Evolutionary conservation across 2,113 vertebrate genomes (phyloP), one percentile per base, ranked within the genome.

Genomic region (Suncus etruscus): DNA sequence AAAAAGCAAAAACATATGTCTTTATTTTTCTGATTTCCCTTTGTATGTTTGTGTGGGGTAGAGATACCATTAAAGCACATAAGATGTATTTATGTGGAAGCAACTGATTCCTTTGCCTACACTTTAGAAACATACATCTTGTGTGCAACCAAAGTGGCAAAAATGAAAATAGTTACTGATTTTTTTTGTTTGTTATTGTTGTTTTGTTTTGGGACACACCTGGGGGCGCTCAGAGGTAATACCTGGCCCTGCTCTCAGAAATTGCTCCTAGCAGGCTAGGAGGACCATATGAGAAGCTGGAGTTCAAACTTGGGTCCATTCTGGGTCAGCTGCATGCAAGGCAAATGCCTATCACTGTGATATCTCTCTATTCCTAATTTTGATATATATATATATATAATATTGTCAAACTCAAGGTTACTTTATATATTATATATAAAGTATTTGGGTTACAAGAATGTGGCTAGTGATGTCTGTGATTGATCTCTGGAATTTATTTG

Each of bases 1-100:
- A 91, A 61, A n/a, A 91, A 4, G 15, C 3, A 90, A 20, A 14
- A 0, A 6, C 10, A 1, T 2, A 11, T 80, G 70, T 15, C 24
- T 91, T 83, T 20, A 47, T 47, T 73, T 45, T 79, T 83, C 6
- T 84, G 31, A 63, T 12, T 95, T 90, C 24, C 25, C 91, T 58
- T 81, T 93, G 76, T 66, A 75, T 63, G 25, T 68, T 45, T 92
- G n/a, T 88, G 29, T 29, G 76, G 66, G 27, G 2, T 22, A 16
- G 22, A 87, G 61, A 58, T 12, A 61, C 4, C 48, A 15, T 77
- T 93, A 90, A 95, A 77, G 7, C 32, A 10, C 27, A n/a, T 5
- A 48, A 78, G 48, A 77, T 51, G 3, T 69, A 69, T 51, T 88
- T 81, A 7, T 9, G 18, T 68, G 27, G 15, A 22, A 47, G 1